A percentile compares a stretch with the other conserved stretches of the same genome.
phyloP scores from a whole-genome alignment of 2,113 vertebrate genomes.

The Pholis gunnellus region DNA sequence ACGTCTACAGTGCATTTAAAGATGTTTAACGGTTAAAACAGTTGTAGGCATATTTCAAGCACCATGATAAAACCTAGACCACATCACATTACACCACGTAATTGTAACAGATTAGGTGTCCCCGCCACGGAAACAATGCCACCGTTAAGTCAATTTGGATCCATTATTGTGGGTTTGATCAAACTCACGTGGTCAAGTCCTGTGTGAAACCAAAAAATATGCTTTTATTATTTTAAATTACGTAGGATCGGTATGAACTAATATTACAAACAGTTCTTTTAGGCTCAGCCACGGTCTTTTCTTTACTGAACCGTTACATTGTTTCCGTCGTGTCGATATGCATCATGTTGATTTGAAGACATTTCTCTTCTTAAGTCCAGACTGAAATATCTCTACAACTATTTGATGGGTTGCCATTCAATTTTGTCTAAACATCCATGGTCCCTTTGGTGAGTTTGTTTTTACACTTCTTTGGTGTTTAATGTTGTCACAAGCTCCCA shows the following conservation, averaged over 20 bases:
- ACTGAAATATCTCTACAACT: background rate
- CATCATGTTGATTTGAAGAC: background rate
- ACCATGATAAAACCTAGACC: background rate
- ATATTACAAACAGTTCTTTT: too few species aligned
- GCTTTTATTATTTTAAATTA: too few species aligned
- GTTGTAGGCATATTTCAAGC: background rate
- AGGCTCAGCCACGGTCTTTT: too few species aligned
- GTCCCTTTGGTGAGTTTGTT: background rate
- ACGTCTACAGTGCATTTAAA: background rate
- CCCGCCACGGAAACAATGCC: too few species aligned
- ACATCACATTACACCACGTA: too few species aligned
- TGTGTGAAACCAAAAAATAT: too few species aligned
- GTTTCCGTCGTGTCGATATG: background rate
- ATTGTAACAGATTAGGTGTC: too few species aligned
- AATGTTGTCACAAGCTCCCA: slow-evolving; percentile 21
- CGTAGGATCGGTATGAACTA: too few species aligned
- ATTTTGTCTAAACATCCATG: background rate
- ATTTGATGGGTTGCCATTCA: background rate
- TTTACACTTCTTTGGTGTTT: slow-evolving; percentile 33
- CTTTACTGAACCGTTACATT: too few species aligned
- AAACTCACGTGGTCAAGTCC: too few species aligned
- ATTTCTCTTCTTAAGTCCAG: background rate
- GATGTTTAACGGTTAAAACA: slow-evolving; percentile 12
- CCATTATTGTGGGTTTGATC: too few species aligned
- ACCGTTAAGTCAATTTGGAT: too few species aligned